phyloP scores from a whole-genome alignment of 2,113 vertebrate species.

The Laterallus jamaicensis region DNA sequence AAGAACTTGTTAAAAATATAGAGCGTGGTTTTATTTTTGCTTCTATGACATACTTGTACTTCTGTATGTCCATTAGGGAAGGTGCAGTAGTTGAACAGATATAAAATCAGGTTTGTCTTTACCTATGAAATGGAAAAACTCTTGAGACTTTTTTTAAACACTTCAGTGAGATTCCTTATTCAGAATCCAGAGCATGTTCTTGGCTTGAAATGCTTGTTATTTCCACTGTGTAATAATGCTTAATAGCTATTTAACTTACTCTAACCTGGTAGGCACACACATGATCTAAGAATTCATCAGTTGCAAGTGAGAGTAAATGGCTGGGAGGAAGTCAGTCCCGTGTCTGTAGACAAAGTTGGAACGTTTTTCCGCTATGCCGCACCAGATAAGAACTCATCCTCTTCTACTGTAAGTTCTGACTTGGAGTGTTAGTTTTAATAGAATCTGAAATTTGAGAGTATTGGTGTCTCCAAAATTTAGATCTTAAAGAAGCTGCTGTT shows the following conservation, averaged over 20 bases:
- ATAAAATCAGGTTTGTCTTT: background rate
- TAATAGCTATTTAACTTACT: background rate
- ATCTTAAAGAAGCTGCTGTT: background rate
- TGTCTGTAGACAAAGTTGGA: conserved; percentile 98
- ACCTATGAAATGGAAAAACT: background rate
- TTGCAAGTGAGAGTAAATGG: conserved; percentile 93
- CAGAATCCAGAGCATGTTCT: background rate
- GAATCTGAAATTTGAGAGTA: background rate
- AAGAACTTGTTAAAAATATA: background rate
- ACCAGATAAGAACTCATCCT: conserved; percentile 91
- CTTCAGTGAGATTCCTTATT: background rate
- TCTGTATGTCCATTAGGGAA: background rate
- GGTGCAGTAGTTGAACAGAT: background rate
- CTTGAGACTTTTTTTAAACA: background rate
- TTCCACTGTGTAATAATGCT: background rate
- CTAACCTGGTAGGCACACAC: conserved; percentile 85
- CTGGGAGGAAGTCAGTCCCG: conserved; percentile 96
- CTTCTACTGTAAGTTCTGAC: conserved; percentile 85
- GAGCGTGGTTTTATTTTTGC: background rate
- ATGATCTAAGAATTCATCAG: conserved; percentile 94
- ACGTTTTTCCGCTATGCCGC: conserved; percentile 97
- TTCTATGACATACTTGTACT: background rate
- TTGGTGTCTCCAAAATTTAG: background rate
- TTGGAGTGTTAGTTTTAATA: background rate
- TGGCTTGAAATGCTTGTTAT: background rate